phyloP scores from a whole-genome alignment of 2,113 vertebrate genomes.

The Monopterus albus region DNA sequence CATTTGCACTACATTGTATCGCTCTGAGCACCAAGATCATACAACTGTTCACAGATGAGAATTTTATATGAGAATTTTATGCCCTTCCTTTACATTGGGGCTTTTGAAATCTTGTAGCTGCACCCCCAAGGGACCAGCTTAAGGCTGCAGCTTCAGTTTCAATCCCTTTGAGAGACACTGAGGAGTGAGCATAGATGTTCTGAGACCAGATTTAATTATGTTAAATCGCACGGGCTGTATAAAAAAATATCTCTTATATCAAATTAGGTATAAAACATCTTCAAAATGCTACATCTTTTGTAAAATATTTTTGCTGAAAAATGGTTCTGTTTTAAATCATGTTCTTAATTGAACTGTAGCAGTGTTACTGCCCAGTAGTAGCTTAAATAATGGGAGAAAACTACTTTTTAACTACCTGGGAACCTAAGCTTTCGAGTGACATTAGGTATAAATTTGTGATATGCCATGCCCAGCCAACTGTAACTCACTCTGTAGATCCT shows the following conservation, averaged over 20 bases:
- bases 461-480: background rate
- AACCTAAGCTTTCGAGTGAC: background rate
- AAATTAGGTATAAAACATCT: no score
- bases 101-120: conserved; percentile 62
- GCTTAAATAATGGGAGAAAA: background rate
- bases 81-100: conserved; percentile 28
- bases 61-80: conserved; percentile 49
- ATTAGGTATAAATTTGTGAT: background rate
- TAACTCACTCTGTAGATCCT: background rate
- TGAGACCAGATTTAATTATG: conserved; percentile 62
- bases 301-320: no score
- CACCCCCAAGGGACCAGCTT: conserved; percentile 67
- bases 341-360: no score
- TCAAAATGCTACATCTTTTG: no score
- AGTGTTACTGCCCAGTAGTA: no score
- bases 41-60: conserved; percentile 47
- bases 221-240: background rate
- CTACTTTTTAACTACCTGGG: background rate
- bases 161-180: conserved; percentile 68
- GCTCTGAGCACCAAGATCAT: conserved; percentile 24
- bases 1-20: conserved; percentile 37
- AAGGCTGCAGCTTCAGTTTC: conserved; percentile 74
- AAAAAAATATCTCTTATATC: no score
- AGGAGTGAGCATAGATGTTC: conserved; percentile 55
- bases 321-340: no score